Percentiles rank a stretch among this genome's conserved stretches.
Conservation (phyloP, 2,888 invertebrate genomes). For the Branchellion lobata region DNA sequence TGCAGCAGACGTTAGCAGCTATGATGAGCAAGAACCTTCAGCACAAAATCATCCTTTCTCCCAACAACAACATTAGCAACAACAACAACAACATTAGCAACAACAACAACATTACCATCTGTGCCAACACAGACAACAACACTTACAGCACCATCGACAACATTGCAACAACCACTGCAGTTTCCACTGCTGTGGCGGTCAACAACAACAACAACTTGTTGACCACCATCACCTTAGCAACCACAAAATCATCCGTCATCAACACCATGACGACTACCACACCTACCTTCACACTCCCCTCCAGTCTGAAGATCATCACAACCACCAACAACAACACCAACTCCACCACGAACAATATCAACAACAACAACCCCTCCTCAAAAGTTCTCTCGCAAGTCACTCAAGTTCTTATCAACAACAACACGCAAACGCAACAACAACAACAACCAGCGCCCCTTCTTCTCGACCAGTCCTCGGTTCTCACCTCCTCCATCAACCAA, state of each 20-base stretch:
- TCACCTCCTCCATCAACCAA: slow-evolving; percentile 14
- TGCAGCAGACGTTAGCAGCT: slow-evolving; percentile 40
- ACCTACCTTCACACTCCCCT: neutral
- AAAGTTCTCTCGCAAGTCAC: slow-evolving; percentile 36
- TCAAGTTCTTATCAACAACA: slow-evolving; percentile 8
- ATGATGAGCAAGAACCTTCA: slow-evolving; percentile 24
- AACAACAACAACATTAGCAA: neutral
- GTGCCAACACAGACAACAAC: neutral
- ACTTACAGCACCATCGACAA: neutral
- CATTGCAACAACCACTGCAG: too few relatives aligned
- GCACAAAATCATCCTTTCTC: neutral
- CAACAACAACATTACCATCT: neutral
- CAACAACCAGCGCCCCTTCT: neutral
- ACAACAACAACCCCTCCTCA: slow-evolving; percentile 6
- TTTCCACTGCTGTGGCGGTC: neutral
- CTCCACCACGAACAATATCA: neutral
- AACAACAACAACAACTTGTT: neutral
- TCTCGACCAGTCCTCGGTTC: neutral
- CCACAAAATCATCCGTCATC: neutral
- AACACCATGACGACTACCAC: neutral
- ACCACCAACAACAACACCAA: neutral
- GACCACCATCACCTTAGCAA: neutral
- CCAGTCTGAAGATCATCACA: neutral
- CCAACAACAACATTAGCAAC: neutral
- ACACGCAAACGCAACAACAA: neutral